These are phyloP conservation scores for Proteles cristata DNA, from an alignment of 2,113 vertebrate species.

Conservation along the genomic window DNA sequence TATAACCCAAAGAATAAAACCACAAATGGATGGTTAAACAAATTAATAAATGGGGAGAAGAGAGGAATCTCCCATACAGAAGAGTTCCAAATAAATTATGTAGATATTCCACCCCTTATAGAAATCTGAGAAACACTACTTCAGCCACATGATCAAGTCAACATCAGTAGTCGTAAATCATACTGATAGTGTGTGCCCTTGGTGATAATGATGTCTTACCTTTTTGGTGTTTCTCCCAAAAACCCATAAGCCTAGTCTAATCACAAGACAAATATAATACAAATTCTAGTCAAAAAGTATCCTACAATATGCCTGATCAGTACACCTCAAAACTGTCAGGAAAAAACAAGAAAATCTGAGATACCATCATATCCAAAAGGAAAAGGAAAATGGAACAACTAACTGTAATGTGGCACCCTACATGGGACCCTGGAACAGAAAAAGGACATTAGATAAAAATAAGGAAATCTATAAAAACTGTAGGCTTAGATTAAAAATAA, in stretches of 20 bases:
- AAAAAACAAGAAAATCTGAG: background rate
- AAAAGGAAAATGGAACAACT: background rate
- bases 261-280: background rate
- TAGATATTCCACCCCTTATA: background rate
- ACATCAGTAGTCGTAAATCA: background rate
- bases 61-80: background rate
- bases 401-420: background rate
- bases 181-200: background rate
- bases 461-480: background rate
- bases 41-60: background rate
- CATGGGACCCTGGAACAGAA: background rate
- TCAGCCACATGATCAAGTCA: background rate
- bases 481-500: background rate
- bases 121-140: background rate
- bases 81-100: background rate
- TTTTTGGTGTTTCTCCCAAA: background rate
- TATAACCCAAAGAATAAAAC: slow-evolving; percentile 33
- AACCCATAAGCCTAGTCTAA: background rate
- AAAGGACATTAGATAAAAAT: background rate
- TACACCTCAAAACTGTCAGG: background rate
- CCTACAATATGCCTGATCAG: background rate
- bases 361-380: background rate
- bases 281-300: background rate
- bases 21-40: background rate
- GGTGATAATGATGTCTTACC: background rate